Evolutionary conservation across 1,140 invertebrate species (phyloP), one percentile per base, ranked within the genome.

Genomic region (Lepidotrigona ventralis): DNA sequence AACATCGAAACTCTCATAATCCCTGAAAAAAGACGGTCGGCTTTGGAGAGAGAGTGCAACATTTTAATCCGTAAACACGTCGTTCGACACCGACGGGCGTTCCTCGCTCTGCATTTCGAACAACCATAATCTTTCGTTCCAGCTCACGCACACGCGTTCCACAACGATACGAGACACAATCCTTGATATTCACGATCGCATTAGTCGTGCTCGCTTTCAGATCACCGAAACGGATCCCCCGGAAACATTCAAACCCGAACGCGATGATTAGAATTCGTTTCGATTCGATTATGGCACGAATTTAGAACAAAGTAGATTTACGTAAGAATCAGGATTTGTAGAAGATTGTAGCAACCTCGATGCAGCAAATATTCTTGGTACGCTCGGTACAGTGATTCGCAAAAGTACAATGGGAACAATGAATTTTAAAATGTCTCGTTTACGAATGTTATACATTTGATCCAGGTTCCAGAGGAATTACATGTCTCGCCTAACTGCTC

Each of bases 61-160:
- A 83, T 89, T 91, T 91, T 91, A 91, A 91, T 91, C 91, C 91
- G 88, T 91, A 92, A 91, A 92, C 91, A 92, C 89, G 86, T 90
- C 86, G 85, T 88, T 87, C 56, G 69, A 73, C 80, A 77, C 77
- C 56, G 74, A 63, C 51, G 60, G 74, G 58, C 51, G 60, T 63
- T 33, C 23, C 77, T 75, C 66, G 72, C n/a, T 73, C 23, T 66
- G 85, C 75, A 80, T 88, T 86, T 81, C 71, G 81, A 70, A 51
- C 85, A 63, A 83, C 69, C n/a, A 23, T 89, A 88, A 89, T 89
- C 88, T 86, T 73, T 84, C 68, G 63, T 75, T 75, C 70, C 64
- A 58, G 79, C n/a, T 78, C 68, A 86, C 84, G 75, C 75, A 89
- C 85, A 89, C 78, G 71, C 54, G 76, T 77, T 76, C 70, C 54